A percentile compares a stretch with the other conserved stretches of the same genome.
These are phyloP conservation scores for Urophycis tenuis DNA, from an alignment of 2,797 vertebrate species.

Conservation along the genomic window DNA sequence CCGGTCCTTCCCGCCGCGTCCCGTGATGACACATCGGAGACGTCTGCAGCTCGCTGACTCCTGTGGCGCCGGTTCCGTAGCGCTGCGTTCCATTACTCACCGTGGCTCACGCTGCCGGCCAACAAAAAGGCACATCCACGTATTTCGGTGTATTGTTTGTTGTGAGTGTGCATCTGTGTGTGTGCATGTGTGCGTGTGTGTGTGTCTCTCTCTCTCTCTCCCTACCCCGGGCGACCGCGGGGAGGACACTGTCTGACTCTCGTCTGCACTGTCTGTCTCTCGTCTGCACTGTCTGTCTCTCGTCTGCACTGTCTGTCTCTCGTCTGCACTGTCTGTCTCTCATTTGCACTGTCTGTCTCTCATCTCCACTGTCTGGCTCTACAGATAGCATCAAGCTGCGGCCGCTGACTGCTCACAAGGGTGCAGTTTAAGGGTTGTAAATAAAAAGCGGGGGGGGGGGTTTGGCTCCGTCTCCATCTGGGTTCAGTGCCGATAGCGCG, in stretches of 20 bases:
- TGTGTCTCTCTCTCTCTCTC: neutral
- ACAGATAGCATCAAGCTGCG: constrained; percentile 65
- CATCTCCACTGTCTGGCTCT: constrained; percentile 42
- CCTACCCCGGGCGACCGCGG: no score
- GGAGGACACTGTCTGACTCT: neutral
- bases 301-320: neutral
- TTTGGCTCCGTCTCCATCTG: neutral
- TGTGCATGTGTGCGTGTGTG: neutral
- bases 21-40: no score
- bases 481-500: constrained; percentile 38
- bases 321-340: neutral
- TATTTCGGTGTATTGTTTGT: neutral
- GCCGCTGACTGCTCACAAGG: constrained; percentile 61
- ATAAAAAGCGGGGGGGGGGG: neutral
- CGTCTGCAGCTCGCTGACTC: no score
- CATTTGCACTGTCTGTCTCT: constrained; percentile 1
- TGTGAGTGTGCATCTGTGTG: neutral
- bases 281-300: constrained; percentile 23
- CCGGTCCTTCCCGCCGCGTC: no score
- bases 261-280: constrained; percentile 42
- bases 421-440: constrained; percentile 60
- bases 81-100: no score
- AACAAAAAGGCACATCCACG: no score
- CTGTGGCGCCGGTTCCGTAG: no score
- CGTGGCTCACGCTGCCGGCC: no score